These are phyloP conservation scores for Meteorus cinctellus DNA, from an alignment of 2,888 invertebrate species.

Conservation along the genomic window DNA sequence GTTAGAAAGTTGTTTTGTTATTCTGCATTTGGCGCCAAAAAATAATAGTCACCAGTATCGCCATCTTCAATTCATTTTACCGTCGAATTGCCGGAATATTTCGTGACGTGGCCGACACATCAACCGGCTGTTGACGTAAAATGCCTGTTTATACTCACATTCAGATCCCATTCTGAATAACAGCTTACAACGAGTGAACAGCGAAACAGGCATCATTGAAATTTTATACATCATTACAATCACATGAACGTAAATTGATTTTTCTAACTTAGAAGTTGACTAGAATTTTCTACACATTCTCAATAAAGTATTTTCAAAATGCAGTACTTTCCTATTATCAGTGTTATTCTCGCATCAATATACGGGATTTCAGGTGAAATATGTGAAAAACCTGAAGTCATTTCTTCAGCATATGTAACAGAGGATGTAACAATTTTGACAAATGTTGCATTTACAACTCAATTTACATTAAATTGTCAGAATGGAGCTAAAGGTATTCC, in stretches of 20 bases:
- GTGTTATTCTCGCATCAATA: conserved; percentile 38
- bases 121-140: not conserved
- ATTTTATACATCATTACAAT: not conserved
- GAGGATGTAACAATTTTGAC: conserved; percentile 93
- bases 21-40: too few species aligned
- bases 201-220: not conserved
- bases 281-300: not conserved
- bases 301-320: conserved; percentile 42
- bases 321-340: conserved; percentile 40
- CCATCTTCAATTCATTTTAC: too few species aligned
- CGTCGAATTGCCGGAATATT: conserved; percentile 7
- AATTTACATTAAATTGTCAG: conserved; percentile 89
- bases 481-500: conserved; percentile 81
- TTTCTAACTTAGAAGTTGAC: not conserved
- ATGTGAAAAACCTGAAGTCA: conserved; percentile 80
- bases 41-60: too few species aligned
- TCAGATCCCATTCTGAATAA: not conserved
- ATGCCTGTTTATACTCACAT: conserved; percentile 6
- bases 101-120: conserved; percentile 36
- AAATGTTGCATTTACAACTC: conserved; percentile 92
- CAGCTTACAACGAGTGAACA: not conserved
- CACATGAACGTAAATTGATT: not conserved
- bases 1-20: too few species aligned
- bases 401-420: conserved; percentile 90
- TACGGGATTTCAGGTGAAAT: conserved; percentile 57